Percentiles rank a stretch among this genome's conserved stretches.
Evolutionary conservation across 1,140 invertebrate species (phyloP).

Genomic region (Armadillidium nasatum): DNA sequence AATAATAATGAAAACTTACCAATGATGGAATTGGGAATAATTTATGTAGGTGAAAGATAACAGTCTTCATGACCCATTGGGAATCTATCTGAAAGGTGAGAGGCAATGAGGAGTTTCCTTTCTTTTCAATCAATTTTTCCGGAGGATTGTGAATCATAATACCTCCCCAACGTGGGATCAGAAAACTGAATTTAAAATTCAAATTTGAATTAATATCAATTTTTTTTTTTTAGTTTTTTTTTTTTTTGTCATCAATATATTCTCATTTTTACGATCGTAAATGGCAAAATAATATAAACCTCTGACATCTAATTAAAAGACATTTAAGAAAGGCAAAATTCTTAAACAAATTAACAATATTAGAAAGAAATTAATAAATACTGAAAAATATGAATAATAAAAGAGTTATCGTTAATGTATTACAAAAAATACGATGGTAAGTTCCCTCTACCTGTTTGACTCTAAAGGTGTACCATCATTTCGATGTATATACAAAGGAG

Average conservation of each 20-base stretch:
- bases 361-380: no score
- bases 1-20: slow-evolving; percentile 22
- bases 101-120: slow-evolving; percentile 8
- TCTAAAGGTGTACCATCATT: slow-evolving; percentile 46
- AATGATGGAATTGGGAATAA: slow-evolving; percentile 35
- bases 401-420: no score
- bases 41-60: slow-evolving; percentile 65
- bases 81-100: slow-evolving; percentile 35
- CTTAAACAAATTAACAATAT: no score
- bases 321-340: no score
- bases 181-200: slow-evolving; percentile 53
- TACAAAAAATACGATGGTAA: no score
- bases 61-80: slow-evolving; percentile 63
- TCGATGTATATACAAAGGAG: slow-evolving; percentile 65
- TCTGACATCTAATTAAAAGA: no score
- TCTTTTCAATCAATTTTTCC: slow-evolving; percentile 19
- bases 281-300: no score
- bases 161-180: slow-evolving; percentile 87
- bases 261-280: no score
- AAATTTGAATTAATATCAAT: no score
- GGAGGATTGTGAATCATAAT: slow-evolving; percentile 53
- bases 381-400: no score
- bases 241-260: no score
- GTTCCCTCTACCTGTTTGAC: slow-evolving; percentile 51
- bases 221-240: no score